Percentiles rank a stretch among this genome's conserved stretches.
These are phyloP conservation scores for Crypturellus tataupa DNA, from an alignment of 2,797 vertebrate genomes.

Conservation along the genomic window DNA sequence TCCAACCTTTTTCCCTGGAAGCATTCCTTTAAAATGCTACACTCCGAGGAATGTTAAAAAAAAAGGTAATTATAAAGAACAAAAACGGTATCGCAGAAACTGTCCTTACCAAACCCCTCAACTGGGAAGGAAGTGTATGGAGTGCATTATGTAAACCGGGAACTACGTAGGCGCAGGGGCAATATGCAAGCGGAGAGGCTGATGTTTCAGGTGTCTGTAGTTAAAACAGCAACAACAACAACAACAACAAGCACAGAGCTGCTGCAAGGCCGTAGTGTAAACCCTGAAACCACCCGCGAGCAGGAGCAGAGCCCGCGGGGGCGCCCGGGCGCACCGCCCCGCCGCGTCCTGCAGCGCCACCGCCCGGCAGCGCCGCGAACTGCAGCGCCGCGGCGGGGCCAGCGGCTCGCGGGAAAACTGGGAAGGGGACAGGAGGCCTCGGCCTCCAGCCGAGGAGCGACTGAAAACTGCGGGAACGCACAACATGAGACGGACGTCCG, in stretches of 20 bases:
- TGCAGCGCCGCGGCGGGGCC: no score
- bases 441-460: neutral
- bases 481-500: neutral
- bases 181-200: neutral
- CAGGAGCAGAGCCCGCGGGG: no score
- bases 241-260: no score
- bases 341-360: no score
- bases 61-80: neutral
- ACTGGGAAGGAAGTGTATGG: neutral
- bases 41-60: conserved; percentile 52
- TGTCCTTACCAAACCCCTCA: neutral
- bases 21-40: conserved; percentile 8
- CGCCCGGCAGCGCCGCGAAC: no score
- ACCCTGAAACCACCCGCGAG: no score
- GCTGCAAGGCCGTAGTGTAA: no score
- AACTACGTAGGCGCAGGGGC: neutral
- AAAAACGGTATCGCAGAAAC: neutral
- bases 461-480: neutral
- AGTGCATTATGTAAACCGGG: conserved; percentile 28
- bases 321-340: no score
- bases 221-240: no score
- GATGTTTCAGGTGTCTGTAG: neutral
- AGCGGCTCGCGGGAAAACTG: no score
- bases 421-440: no score
- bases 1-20: conserved; percentile 42